Conservation (phyloP, 92 coral and sea anemone genomes). For the Porites lobata region DNA sequence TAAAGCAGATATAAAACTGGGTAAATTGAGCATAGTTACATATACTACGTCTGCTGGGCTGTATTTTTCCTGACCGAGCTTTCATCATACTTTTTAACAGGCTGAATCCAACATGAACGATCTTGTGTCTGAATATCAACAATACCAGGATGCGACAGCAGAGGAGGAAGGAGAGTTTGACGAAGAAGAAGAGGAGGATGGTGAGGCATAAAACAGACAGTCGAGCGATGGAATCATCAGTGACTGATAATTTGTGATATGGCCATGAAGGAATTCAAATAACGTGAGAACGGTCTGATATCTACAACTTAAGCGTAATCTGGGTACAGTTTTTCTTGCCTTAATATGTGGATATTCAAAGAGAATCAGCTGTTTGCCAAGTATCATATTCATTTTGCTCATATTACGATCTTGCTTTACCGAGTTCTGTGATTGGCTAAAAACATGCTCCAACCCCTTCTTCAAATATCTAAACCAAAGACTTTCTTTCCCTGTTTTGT, state of each 20-base stretch:
- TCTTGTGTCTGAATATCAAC: conserved; percentile 93
- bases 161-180: conserved; percentile 95
- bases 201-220: background rate
- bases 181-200: conserved; percentile 80
- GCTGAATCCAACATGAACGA: conserved; percentile 98
- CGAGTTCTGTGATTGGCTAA: background rate
- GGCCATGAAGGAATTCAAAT: no score
- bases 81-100: conserved; percentile 39
- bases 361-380: background rate
- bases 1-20: no score
- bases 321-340: background rate
- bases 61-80: no score
- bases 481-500: no score
- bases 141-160: conserved; percentile 96
- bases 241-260: no score
- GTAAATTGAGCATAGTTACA: no score
- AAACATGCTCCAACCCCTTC: no score
- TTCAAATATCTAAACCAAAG: no score
- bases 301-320: no score
- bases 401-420: background rate
- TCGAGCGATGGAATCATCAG: no score
- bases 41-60: no score
- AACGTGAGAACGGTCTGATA: background rate
- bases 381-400: background rate
- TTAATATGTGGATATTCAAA: no score